Evolutionary conservation across 30 jellyfish, hydroid and myxozoan genomes (phyloP).

Genomic region (Nemopilema nomurai): DNA sequence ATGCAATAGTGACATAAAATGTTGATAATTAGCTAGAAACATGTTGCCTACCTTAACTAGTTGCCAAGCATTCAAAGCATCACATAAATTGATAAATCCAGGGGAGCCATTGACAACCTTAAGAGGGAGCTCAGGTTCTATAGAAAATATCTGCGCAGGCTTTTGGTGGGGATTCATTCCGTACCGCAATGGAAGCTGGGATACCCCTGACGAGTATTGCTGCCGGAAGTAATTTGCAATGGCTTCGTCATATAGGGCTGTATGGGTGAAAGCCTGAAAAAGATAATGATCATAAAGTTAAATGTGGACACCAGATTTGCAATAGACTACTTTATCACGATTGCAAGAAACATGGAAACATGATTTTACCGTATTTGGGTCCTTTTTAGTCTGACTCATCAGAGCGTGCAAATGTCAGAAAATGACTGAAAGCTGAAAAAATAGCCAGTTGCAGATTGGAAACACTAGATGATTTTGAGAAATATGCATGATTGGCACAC

Average conservation of each 20-base stretch:
- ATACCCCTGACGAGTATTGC: slow-evolving; percentile 61
- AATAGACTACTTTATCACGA: no score
- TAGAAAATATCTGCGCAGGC: slow-evolving; percentile 78
- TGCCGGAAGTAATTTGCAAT: slow-evolving; percentile 79
- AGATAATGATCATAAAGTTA: not conserved
- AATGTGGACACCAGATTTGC: not conserved
- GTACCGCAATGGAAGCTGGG: slow-evolving; percentile 87
- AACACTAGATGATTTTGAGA: no score
- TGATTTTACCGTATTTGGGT: no score
- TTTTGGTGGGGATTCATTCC: slow-evolving; percentile 96
- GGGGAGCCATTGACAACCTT: slow-evolving; percentile 90
- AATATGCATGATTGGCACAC: no score
- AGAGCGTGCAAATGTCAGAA: no score
- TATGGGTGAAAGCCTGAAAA: slow-evolving; percentile 89
- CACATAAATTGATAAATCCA: slow-evolving; percentile 91
- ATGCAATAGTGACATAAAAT: no score
- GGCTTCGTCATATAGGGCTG: slow-evolving; percentile 84
- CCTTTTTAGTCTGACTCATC: no score
- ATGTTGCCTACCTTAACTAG: slow-evolving; percentile 87
- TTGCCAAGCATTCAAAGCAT: slow-evolving; percentile 93
- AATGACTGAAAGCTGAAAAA: no score
- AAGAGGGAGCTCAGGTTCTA: slow-evolving; percentile 58
- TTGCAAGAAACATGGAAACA: no score
- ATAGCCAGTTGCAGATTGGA: no score
- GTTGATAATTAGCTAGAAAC: no score